Base-by-base conservation (phyloP, 1,140 invertebrate species). In the Rhopalosiphum maidis region DNA sequence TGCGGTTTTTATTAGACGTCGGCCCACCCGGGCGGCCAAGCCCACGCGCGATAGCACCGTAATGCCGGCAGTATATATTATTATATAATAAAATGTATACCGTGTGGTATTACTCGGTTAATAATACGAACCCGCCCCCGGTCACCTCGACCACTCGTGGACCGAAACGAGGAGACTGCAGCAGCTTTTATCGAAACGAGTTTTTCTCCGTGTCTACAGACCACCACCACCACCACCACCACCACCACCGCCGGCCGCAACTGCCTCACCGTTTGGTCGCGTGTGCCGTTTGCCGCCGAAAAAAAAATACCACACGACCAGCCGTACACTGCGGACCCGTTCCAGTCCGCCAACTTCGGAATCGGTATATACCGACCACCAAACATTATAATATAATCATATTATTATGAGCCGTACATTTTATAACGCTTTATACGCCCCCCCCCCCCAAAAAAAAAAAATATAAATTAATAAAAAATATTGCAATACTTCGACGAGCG, bases 51-150 rank as follows among this genome's bases (percentile, higher is more conserved):
- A 77, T n/a, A n/a, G 30, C 15, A n/a, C n/a, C n/a, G n/a, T 77
- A 77, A 77, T 77, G 18, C 60, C n/a, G 60, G 9, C 9, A 30
- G 60, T 77, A 77, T 77, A 77, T 77, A 77, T 77, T 68, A 77
- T 77, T 68, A n/a, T 18, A n/a, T 77, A 77, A 77, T 77, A 77
- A 68, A 68, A 68, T 68, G 60, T 68, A 68, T 68, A 77, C 60
- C n/a, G 5, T n/a, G 60, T 11, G 60, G 60, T 77, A 77, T 77
- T n/a, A 77, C 60, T 77, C n/a, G 60, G 60, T 77, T 77, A 77
- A 77, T 77, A 77, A 77, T 18, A 77, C n/a, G 60, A 77, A 77
- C 60, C 30, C 60, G n/a, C n/a, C 60, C 60, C 60, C 60, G 30
- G 30, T 77, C 60, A 77, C 60, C 60, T 77, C 60, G 15, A n/a